Evolutionary conservation across 2,888 invertebrate genomes (phyloP).

Genomic region (Fabriciana adippe): DNA sequence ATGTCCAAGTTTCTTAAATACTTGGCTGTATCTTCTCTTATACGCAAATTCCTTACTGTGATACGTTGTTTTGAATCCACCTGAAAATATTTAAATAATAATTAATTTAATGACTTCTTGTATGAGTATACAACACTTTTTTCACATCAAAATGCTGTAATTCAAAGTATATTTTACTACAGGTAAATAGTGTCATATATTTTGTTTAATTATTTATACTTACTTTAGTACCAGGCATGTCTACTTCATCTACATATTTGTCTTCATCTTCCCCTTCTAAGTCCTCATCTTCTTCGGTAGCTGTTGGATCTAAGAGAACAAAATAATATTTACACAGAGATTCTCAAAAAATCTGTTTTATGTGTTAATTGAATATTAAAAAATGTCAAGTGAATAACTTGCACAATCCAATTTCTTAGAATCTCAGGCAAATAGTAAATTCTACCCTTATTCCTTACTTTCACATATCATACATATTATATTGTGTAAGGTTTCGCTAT

Average conservation of each 20-base stretch:
- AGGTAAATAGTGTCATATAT: background rate
- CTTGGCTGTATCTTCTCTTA: slow-evolving; percentile 99
- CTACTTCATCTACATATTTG: slow-evolving; percentile 95
- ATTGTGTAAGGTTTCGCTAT: too few species aligned
- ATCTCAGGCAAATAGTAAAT: background rate
- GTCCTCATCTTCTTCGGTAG: slow-evolving; percentile 84
- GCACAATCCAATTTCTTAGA: background rate
- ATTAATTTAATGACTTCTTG: too few species aligned
- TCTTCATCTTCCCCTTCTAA: slow-evolving; percentile 94
- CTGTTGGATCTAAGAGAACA: slow-evolving; percentile 74
- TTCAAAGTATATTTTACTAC: background rate
- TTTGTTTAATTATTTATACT: slow-evolving; percentile 8
- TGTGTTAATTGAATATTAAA: too few species aligned
- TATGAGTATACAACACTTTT: too few species aligned
- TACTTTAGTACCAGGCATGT: slow-evolving; percentile 98
- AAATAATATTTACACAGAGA: background rate
- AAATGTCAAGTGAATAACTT: background rate
- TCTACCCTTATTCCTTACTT: too few species aligned
- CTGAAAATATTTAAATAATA: slow-evolving; percentile 45
- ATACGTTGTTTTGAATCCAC: slow-evolving; percentile 99
- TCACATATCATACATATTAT: too few species aligned
- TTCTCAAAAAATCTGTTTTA: too few species aligned
- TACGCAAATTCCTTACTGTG: slow-evolving; percentile 98
- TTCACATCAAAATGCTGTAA: too few species aligned
- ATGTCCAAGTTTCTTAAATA: slow-evolving; percentile 98